Conservation (phyloP, 2,113 vertebrate genomes). For the Picathartes gymnocephalus region DNA sequence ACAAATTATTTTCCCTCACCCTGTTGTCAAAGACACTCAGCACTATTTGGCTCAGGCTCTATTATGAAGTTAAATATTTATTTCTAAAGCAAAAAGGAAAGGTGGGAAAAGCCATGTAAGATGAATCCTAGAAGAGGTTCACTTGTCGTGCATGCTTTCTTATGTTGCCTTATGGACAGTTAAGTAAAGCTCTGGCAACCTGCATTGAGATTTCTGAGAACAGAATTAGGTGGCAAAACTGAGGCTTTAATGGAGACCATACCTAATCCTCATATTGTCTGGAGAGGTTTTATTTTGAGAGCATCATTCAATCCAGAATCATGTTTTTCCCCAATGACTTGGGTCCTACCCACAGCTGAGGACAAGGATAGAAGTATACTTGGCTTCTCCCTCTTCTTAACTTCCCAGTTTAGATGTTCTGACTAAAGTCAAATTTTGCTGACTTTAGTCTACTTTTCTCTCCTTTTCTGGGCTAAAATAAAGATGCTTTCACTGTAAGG, state of each 20-base stretch:
- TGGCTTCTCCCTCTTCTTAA: neutral
- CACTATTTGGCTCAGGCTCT: neutral
- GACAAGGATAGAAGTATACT: neutral
- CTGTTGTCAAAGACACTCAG: neutral
- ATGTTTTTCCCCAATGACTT: neutral
- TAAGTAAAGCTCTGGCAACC: neutral
- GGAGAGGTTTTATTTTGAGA: neutral
- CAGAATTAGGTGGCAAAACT: neutral
- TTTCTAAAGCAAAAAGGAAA: neutral
- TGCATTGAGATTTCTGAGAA: neutral
- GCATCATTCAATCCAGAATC: neutral
- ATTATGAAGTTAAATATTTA: neutral
- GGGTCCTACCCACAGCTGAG: neutral
- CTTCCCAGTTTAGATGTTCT: neutral
- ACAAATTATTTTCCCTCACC: neutral
- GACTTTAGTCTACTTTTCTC: neutral
- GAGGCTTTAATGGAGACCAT: neutral
- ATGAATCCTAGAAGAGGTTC: neutral
- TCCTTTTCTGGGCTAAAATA: neutral
- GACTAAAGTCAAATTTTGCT: neutral
- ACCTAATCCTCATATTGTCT: neutral
- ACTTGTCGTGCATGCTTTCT: neutral
- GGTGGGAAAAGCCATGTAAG: neutral
- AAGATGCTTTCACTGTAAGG: neutral
- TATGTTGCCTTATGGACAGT: accelerated